Evolutionary conservation across 2,113 vertebrate species (phyloP), one percentile per base, ranked within the genome.

Genomic region (Pterocles burchelli): DNA sequence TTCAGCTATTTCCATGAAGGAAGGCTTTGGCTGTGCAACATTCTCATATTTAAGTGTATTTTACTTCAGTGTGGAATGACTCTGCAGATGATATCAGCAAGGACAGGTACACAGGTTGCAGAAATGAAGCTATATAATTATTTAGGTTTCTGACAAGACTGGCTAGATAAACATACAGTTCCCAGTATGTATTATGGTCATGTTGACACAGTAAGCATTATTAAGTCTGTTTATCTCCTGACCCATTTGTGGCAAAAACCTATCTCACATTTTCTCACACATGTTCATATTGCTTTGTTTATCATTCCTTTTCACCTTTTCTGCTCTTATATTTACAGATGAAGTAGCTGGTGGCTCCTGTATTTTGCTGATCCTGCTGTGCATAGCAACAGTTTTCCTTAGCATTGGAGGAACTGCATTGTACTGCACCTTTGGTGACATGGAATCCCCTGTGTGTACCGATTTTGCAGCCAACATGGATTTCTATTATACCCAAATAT

Each of bases 361-460:
- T 73, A 91, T 99, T 94, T 97, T 99, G 89, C 97, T 99, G 70
- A 89, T 99, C 87, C 87, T 99, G 96, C 97, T 99, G 94, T 99
- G 99, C 89, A 87, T 99, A 96, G 98, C 98, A 43, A 99, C 99
- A 7, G 99, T 99, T 96, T 98, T 99, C 97, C 98, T 99, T 49
- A 99, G 99, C 85, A 92, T 99, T 20, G 99, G 99, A 25, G 99
- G 99, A 82, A 99, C 99, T 18, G 99, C 99, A 3, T 72, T 99
- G 79, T 99, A 99, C 98, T 99, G 99, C 96, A 98, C 98, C 65
- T 97, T 99, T 90, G 99, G 98, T 72, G 98, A 99, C 95, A 97
- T 98, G 62, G 98, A 98, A 96, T 99, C 99, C 48, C 99, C 98
- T 68, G 98, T 99, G 62, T 99, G 99, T 96, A 98, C 96, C 16